phyloP scores from a whole-genome alignment of 2,888 invertebrate genomes.

The Campopleginae sp. region DNA sequence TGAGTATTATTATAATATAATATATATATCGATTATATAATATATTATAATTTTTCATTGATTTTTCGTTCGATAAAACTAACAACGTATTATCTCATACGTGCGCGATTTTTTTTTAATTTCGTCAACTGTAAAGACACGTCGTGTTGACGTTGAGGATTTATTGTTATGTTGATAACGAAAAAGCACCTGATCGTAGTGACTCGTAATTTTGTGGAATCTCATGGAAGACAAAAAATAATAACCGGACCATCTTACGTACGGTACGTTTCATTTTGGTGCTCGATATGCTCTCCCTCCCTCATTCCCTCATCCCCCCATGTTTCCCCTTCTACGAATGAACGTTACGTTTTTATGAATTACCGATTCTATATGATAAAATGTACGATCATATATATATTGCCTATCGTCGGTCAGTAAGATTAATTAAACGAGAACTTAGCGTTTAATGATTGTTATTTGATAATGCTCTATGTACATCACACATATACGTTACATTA shows the following conservation, averaged over 20 bases:
- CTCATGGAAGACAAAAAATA: conserved; percentile 43
- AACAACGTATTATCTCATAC: conserved; percentile 34
- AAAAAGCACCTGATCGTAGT: conserved; percentile 18
- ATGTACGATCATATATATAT: conserved; percentile 76
- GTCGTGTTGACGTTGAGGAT: conserved; percentile 5
- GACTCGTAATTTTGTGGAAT: conserved; percentile 49
- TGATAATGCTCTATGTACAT: conserved; percentile 80
- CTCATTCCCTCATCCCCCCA: neutral
- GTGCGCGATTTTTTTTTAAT: conserved; percentile 40
- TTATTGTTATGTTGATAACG: neutral
- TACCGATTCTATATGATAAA: conserved; percentile 77
- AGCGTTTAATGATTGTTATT: conserved; percentile 80
- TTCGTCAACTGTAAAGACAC: neutral
- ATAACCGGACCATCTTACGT: conserved; percentile 68
- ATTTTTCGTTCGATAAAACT: conserved; percentile 35
- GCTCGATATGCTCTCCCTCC: conserved; percentile 78
- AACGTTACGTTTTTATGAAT: conserved; percentile 70
- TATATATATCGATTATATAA: conserved; percentile 62
- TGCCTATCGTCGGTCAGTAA: conserved; percentile 81
- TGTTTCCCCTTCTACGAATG: conserved; percentile 51
- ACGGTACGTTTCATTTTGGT: conserved; percentile 80
- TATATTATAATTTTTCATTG: conserved; percentile 37
- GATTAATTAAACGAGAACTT: conserved; percentile 72
- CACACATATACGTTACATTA: conserved; percentile 68
- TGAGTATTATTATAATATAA: conserved; percentile 48